Percentiles rank a stretch among this genome's conserved stretches.
phyloP scores from a whole-genome alignment of 2,797 vertebrate species.

The Lutjanus campechanus region DNA sequence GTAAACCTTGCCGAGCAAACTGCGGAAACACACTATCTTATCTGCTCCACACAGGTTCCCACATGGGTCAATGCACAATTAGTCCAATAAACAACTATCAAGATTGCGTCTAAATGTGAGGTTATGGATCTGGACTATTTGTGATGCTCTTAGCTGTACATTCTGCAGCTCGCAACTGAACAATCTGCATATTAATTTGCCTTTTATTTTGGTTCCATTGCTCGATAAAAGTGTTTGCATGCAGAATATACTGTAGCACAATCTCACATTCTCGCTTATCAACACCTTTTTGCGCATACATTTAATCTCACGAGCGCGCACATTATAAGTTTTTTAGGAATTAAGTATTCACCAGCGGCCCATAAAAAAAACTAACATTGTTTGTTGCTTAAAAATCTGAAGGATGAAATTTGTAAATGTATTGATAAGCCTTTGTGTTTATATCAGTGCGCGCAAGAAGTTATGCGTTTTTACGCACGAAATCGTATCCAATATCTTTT shows the following conservation, averaged over 20 bases:
- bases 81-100: constrained; percentile 41
- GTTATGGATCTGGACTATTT: background rate
- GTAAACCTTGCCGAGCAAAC: constrained; percentile 1
- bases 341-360: background rate
- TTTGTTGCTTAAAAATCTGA: background rate
- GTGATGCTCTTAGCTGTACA: background rate
- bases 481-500: background rate
- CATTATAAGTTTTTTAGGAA: constrained; percentile 33
- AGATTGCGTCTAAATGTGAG: constrained; percentile 34
- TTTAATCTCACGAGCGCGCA: background rate
- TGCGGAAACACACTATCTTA: constrained; percentile 27
- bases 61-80: constrained; percentile 51
- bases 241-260: background rate
- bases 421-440: background rate
- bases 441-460: background rate
- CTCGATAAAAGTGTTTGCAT: constrained; percentile 15
- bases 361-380: background rate
- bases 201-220: background rate
- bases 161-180: background rate
- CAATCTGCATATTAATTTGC: background rate
- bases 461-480: constrained; percentile 42
- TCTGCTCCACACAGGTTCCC: constrained; percentile 40
- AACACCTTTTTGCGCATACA: constrained; percentile 19
- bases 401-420: background rate
- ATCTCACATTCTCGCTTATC: background rate